Evolutionary conservation across 1,140 invertebrate genomes (phyloP).

Genomic region (Halyomorpha halys): DNA sequence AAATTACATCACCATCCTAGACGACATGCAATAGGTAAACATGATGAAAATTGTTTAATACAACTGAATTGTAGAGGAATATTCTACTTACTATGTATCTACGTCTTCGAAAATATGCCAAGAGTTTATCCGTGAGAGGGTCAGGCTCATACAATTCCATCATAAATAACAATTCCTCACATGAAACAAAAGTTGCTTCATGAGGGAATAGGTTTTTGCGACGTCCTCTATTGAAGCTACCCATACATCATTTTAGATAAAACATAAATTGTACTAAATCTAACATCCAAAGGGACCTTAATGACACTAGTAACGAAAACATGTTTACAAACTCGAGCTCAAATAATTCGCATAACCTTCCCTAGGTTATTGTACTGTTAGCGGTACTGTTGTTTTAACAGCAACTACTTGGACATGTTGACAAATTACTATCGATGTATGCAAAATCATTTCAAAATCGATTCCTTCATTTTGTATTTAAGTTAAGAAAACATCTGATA

Average conservation of each 20-base stretch:
- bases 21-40: not conserved
- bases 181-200: conserved; percentile 13
- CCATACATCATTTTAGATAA: conserved; percentile 1
- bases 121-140: conserved; percentile 18
- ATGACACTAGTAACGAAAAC: not conserved
- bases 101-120: conserved; percentile 19
- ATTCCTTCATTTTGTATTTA: no score
- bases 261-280: not conserved
- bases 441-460: no score
- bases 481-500: no score
- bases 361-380: conserved; percentile 15
- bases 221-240: not conserved
- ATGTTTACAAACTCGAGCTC: not conserved
- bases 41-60: not conserved
- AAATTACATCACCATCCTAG: conserved; percentile 7
- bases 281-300: not conserved
- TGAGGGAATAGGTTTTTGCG: conserved; percentile 8
- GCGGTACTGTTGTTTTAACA: conserved; percentile 6
- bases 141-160: conserved; percentile 22
- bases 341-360: conserved; percentile 2
- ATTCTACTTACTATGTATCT: conserved; percentile 22
- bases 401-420: no score
- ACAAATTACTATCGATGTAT: no score
- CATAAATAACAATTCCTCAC: not conserved
- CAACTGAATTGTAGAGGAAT: not conserved